phyloP scores from a whole-genome alignment of 1,140 invertebrate genomes.

The Eriocheir sinensis region DNA sequence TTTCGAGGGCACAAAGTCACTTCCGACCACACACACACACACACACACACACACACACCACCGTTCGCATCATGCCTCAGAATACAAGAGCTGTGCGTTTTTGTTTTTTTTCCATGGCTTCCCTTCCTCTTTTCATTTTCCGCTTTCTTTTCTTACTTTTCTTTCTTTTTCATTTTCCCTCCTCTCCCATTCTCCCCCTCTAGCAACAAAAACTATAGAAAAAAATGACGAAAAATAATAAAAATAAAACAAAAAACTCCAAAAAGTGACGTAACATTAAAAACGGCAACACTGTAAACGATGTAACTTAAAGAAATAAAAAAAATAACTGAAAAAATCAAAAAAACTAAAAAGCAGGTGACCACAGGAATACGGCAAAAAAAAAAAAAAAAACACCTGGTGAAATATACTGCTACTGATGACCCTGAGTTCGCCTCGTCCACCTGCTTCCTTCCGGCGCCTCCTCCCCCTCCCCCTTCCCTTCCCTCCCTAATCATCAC shows the following conservation, averaged over 20 bases:
- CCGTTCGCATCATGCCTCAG: not conserved
- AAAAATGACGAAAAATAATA: too few relatives aligned
- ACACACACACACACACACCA: conserved; percentile 38
- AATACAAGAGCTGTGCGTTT: too few relatives aligned
- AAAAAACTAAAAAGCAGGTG: too few relatives aligned
- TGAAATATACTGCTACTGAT: too few relatives aligned
- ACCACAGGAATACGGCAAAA: not conserved
- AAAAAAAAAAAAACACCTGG: too few relatives aligned
- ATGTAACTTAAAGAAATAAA: not conserved
- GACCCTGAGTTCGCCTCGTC: not conserved
- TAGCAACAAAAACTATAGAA: too few relatives aligned
- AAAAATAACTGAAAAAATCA: not conserved
- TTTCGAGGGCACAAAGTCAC: not conserved
- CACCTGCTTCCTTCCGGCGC: too few relatives aligned
- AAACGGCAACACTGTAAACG: not conserved
- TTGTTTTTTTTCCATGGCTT: too few relatives aligned
- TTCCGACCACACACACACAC: conserved; percentile 9
- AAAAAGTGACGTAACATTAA: not conserved
- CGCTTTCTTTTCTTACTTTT: too few relatives aligned
- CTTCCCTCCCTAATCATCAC: not conserved
- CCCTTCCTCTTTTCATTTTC: too few relatives aligned
- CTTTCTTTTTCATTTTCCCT: too few relatives aligned
- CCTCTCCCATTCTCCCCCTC: too few relatives aligned
- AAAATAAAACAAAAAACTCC: not conserved
- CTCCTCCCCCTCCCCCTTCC: not conserved